Base-by-base conservation (phyloP, 1,140 invertebrate genomes). In the Diprion similis region DNA sequence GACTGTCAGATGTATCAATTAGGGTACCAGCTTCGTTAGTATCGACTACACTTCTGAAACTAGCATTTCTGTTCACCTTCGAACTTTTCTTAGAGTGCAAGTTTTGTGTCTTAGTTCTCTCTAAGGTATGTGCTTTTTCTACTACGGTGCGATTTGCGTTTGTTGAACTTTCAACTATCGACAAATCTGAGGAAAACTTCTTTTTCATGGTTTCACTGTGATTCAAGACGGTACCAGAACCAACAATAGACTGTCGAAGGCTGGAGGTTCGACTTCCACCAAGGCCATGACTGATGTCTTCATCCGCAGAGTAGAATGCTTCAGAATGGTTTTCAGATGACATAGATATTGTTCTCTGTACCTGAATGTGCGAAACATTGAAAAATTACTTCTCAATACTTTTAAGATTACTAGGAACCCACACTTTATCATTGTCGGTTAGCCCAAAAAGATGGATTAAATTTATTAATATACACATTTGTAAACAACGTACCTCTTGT, bases 291-390 rank as follows among this genome's bases (percentile, higher is more conserved):
- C 89, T 90, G 3, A 89, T 91, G 80, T 96, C 95, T 86, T 97
- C 96, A 83, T 97, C 95, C 0, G 96, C 96, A 0, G 95, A 97
- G 80, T 96, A 97, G 87, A 96, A 97, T 37, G 94, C 93, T 86
- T 97, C 96, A 0, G 95, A 96, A 79, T 95, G 95, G 87, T 96
- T 96, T 85, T 96, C 95, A 73, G 94, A 96, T 1, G 94, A 95
- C 81, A 96, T 92, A 0, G 95, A 96, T 77, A 95, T 92, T 1
- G 95, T 96, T 77, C 95, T 88, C 87, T 95, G 94, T 1, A 95
- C 93, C 88, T 93, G 89, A 64, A 87, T 15, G 80, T 18, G 59
- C 10, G 47, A 45, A 46, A 65, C 37, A 46, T 68, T 66, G 10
- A 68, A 46, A 68, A 72, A 37, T 37, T 37, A 37, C 24, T 37